These are phyloP conservation scores for Idaea biselata DNA, from an alignment of 2,888 invertebrate genomes.

Conservation along the genomic window DNA sequence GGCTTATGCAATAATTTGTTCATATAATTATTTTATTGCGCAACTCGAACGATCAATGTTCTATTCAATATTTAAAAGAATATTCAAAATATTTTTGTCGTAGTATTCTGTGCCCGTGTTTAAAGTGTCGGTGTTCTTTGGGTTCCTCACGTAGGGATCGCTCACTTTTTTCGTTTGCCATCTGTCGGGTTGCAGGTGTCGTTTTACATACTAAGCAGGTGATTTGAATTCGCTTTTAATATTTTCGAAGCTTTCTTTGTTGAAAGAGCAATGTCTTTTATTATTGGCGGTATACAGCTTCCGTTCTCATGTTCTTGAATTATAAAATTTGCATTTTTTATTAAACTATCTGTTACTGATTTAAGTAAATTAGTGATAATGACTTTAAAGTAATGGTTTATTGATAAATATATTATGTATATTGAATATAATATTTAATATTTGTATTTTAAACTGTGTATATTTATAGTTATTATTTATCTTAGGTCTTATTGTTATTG, in stretches of 20 bases:
- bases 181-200: slow-evolving; percentile 73
- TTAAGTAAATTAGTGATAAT: background rate
- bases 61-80: slow-evolving; percentile 10
- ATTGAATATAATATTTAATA: too few relatives aligned
- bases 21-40: slow-evolving; percentile 20
- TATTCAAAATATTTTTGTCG: slow-evolving; percentile 12
- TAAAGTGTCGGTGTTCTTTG: slow-evolving; percentile 17
- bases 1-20: slow-evolving; percentile 48
- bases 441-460: too few relatives aligned
- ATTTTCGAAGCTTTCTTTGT: slow-evolving; percentile 32
- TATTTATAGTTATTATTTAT: too few relatives aligned
- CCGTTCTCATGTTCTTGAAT: slow-evolving; percentile 15
- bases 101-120: too few relatives aligned
- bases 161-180: slow-evolving; percentile 57
- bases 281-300: slow-evolving; percentile 17
- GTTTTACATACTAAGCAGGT: slow-evolving; percentile 74
- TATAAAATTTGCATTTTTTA: background rate
- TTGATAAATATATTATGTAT: background rate
- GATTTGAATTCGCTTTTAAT: slow-evolving; percentile 64
- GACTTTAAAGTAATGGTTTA: background rate
- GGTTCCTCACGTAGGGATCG: slow-evolving; percentile 42
- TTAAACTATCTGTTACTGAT: background rate
- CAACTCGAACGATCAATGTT: slow-evolving; percentile 8
- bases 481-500: too few relatives aligned
- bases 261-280: slow-evolving; percentile 19